These are phyloP conservation scores for Mantis religiosa DNA, from an alignment of 2,888 invertebrate species.

Conservation along the genomic window DNA sequence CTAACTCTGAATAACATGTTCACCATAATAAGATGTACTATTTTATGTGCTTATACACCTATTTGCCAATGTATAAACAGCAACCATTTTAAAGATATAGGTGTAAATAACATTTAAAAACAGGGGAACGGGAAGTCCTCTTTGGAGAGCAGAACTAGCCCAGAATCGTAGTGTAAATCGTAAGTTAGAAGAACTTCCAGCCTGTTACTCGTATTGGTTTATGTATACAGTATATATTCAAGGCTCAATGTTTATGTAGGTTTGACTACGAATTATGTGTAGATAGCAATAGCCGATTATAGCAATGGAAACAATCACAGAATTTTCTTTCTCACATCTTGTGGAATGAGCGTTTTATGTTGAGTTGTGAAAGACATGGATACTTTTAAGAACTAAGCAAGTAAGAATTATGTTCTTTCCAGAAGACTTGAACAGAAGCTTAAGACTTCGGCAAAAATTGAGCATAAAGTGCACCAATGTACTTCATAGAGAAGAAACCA, in stretches of 20 bases:
- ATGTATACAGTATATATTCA: not conserved
- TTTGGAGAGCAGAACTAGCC: not conserved
- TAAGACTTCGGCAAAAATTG: not conserved
- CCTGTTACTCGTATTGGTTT: not conserved
- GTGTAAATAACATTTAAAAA: not conserved
- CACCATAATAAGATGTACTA: not conserved
- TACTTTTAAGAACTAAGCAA: not conserved
- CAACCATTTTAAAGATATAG: not conserved
- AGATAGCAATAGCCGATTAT: not conserved
- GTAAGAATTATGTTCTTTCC: not conserved
- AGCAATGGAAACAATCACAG: not conserved
- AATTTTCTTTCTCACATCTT: not conserved
- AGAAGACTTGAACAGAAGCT: not conserved
- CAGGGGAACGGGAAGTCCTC: not conserved
- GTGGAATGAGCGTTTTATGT: not conserved
- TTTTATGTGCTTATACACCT: not conserved
- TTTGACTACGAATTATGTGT: not conserved
- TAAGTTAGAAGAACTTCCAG: not conserved
- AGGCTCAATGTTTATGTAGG: not conserved
- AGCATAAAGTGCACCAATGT: not conserved
- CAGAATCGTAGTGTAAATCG: not conserved
- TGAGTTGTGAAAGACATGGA: not conserved
- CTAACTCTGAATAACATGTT: not conserved
- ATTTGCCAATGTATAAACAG: not conserved
- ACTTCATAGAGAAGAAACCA: not conserved